Evolutionary conservation across 2,888 invertebrate species (phyloP).

Genomic region (Crematogaster levior): DNA sequence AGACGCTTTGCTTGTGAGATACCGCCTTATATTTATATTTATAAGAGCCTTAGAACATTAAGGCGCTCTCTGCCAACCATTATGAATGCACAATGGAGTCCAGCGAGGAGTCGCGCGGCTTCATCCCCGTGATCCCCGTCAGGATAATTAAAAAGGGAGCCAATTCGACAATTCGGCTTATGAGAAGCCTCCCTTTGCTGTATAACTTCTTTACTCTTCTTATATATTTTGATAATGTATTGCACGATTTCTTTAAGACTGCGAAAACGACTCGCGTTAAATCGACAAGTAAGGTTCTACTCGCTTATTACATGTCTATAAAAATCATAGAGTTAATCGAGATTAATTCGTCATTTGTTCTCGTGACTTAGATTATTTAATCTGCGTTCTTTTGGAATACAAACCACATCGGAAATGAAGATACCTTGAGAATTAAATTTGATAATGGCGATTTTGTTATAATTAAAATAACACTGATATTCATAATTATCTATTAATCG

Average conservation of each 20-base stretch:
- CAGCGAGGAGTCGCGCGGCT: constrained; percentile 40
- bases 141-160: constrained; percentile 68
- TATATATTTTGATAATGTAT: constrained; percentile 3
- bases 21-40: constrained; percentile 70
- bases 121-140: constrained; percentile 24
- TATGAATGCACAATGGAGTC: constrained; percentile 71
- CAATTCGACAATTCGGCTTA: constrained; percentile 57
- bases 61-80: constrained; percentile 61
- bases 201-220: constrained; percentile 22
- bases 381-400: background rate
- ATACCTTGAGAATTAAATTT: background rate
- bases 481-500: constrained; percentile 20
- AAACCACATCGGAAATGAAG: background rate
- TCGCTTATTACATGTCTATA: background rate
- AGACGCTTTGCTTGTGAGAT: constrained; percentile 45
- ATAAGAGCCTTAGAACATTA: constrained; percentile 79
- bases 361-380: background rate
- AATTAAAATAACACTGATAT: background rate
- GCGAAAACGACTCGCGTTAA: background rate
- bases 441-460: background rate
- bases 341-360: background rate
- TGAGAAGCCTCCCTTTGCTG: constrained; percentile 22
- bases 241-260: background rate
- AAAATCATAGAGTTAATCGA: background rate
- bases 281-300: constrained; percentile 6